These are phyloP conservation scores for Saimiri boliviensis DNA, from an alignment of 2,113 vertebrate genomes.

Conservation along the genomic window DNA sequence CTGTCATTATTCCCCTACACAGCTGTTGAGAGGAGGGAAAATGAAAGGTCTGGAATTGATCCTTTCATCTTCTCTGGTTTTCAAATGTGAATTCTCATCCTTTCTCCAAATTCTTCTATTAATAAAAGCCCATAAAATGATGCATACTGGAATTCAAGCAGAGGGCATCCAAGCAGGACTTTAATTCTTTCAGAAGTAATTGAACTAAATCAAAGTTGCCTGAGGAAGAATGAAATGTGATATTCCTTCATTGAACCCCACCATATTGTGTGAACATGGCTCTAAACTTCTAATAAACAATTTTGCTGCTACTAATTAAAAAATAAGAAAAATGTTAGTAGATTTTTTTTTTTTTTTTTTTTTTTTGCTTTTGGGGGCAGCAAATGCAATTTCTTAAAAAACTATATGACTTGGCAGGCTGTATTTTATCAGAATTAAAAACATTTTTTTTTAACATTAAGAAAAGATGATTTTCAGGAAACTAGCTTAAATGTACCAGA, in stretches of 20 bases:
- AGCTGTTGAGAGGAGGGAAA: background rate
- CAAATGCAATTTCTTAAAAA: background rate
- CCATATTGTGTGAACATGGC: background rate
- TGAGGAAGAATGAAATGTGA: background rate
- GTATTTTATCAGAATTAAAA: background rate
- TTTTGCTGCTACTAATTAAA: conserved; percentile 24
- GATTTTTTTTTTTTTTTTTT: too few relatives aligned
- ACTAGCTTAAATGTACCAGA: background rate
- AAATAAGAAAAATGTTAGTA: background rate
- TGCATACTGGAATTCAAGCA: background rate
- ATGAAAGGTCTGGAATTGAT: background rate
- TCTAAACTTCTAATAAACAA: background rate
- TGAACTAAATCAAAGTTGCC: conserved; percentile 33
- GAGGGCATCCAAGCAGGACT: background rate
- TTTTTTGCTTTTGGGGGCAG: background rate
- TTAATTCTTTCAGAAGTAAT: conserved; percentile 27
- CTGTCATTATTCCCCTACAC: background rate
- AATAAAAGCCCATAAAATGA: background rate
- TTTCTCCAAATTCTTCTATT: background rate
- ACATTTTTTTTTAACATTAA: background rate
- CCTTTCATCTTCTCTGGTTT: background rate
- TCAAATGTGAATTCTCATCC: background rate
- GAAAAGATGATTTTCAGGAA: background rate
- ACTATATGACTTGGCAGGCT: background rate
- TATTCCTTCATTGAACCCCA: background rate